A percentile compares a stretch with the other conserved stretches of the same genome.
These are phyloP conservation scores for Lamproptera curius DNA, from an alignment of 2,888 invertebrate genomes.

Conservation along the genomic window DNA sequence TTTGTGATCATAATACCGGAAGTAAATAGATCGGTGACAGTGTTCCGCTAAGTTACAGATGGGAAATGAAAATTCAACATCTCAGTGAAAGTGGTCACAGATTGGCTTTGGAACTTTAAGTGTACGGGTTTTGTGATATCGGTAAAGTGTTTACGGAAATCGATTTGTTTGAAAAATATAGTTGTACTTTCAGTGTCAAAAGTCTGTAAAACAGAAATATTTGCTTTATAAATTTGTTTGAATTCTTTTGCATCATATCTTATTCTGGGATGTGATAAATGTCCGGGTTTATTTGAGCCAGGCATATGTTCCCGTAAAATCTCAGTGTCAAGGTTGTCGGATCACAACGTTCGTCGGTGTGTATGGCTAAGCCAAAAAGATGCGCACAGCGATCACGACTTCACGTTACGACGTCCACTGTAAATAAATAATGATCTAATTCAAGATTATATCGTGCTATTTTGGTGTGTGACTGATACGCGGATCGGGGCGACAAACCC, in stretches of 20 bases:
- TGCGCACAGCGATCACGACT: slow-evolving; percentile 49
- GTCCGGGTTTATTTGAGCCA: slow-evolving; percentile 19
- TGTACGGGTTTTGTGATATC: slow-evolving; percentile 34
- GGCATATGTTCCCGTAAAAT: slow-evolving; percentile 29
- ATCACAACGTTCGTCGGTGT: slow-evolving; percentile 44
- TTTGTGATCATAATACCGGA: not conserved
- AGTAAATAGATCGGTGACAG: slow-evolving; percentile 6
- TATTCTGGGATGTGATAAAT: slow-evolving; percentile 7
- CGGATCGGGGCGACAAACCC: slow-evolving; percentile 1
- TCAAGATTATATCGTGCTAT: slow-evolving; percentile 60
- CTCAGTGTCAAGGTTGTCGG: slow-evolving; percentile 60
- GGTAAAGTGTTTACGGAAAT: slow-evolving; percentile 32
- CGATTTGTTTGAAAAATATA: slow-evolving; percentile 26
- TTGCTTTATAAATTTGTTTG: too few species aligned
- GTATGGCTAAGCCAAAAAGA: slow-evolving; percentile 33
- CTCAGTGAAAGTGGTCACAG: slow-evolving; percentile 55
- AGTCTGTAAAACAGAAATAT: not conserved
- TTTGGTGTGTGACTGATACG: slow-evolving; percentile 53
- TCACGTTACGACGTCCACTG: slow-evolving; percentile 51
- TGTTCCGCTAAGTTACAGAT: slow-evolving; percentile 28
- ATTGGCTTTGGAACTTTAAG: not conserved
- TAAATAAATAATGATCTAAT: slow-evolving; percentile 77
- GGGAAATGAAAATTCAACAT: slow-evolving; percentile 34
- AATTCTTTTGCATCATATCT: too few species aligned
- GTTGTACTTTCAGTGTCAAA: too few species aligned